These are phyloP conservation scores for Agrochola lychnidis DNA, from an alignment of 2,888 invertebrate genomes.

Conservation along the genomic window DNA sequence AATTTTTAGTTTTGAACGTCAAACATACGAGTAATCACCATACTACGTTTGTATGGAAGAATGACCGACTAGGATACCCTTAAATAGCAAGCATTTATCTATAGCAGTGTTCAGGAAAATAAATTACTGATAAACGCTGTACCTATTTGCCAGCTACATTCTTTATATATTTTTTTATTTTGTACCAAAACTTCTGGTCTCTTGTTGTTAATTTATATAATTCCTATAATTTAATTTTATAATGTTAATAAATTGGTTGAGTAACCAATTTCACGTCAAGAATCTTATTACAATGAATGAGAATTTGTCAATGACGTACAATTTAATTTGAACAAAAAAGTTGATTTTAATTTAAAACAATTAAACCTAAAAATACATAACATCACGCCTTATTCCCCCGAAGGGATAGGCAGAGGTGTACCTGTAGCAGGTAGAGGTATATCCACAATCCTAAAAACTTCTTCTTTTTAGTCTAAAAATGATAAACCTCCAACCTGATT, in stretches of 20 bases:
- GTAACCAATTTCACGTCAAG: background rate
- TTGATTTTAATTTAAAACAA: too few species aligned
- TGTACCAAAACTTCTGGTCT: conserved; percentile 6
- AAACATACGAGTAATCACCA: too few species aligned
- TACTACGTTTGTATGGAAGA: too few species aligned
- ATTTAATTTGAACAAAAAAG: background rate
- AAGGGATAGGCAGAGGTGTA: too few species aligned
- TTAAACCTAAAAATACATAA: too few species aligned
- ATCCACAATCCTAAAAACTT: too few species aligned
- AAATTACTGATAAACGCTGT: conserved; percentile 50
- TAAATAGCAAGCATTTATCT: conserved; percentile 23
- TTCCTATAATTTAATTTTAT: background rate
- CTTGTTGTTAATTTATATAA: background rate
- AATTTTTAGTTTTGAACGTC: too few species aligned
- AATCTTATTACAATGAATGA: background rate
- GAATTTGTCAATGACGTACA: background rate
- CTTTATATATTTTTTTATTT: conserved; percentile 22
- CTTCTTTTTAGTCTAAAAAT: background rate
- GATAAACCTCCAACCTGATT: background rate
- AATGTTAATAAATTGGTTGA: background rate
- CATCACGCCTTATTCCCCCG: too few species aligned
- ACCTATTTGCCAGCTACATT: background rate
- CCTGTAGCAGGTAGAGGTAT: too few species aligned
- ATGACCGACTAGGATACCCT: too few species aligned
- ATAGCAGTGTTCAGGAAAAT: conserved; percentile 26